These are phyloP conservation scores for Chloromyia formosa DNA, from an alignment of 2,888 invertebrate genomes.

Conservation along the genomic window DNA sequence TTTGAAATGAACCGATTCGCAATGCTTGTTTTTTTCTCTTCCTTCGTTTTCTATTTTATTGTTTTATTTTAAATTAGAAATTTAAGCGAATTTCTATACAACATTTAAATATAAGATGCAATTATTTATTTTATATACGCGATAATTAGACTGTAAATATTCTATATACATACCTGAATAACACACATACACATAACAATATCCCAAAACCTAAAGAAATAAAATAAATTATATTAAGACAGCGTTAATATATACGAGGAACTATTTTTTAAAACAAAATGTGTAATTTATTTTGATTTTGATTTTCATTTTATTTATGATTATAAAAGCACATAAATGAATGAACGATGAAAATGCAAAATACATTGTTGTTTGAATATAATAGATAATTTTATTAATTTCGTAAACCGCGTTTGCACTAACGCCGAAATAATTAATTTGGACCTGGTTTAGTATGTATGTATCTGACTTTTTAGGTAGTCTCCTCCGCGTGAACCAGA, in stretches of 20 bases:
- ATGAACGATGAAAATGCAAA: too few species aligned
- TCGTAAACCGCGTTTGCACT: too few species aligned
- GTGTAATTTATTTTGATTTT: constrained; percentile 37
- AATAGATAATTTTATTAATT: too few species aligned
- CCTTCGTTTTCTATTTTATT: too few species aligned
- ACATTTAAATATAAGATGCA: constrained; percentile 1
- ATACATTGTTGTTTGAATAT: too few species aligned
- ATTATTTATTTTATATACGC: constrained; percentile 39
- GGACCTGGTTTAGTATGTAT: too few species aligned
- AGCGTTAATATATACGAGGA: constrained; percentile 26
- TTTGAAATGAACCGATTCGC: constrained; percentile 22
- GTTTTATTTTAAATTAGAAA: constrained; percentile 15
- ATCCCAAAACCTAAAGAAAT: neutral
- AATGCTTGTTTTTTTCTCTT: neutral
- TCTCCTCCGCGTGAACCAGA: too few species aligned
- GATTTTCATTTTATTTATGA: neutral
- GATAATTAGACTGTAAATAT: constrained; percentile 10
- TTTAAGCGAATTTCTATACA: constrained; percentile 19
- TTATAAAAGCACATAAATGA: too few species aligned
- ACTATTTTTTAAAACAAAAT: constrained; percentile 8
- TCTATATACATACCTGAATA: constrained; percentile 31
- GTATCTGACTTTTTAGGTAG: too few species aligned
- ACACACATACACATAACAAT: constrained; percentile 6
- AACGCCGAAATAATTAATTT: too few species aligned
- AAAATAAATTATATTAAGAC: neutral